These are phyloP conservation scores for Hylyphantes graminicola DNA, from an alignment of 1,140 invertebrate species.

Conservation along the genomic window DNA sequence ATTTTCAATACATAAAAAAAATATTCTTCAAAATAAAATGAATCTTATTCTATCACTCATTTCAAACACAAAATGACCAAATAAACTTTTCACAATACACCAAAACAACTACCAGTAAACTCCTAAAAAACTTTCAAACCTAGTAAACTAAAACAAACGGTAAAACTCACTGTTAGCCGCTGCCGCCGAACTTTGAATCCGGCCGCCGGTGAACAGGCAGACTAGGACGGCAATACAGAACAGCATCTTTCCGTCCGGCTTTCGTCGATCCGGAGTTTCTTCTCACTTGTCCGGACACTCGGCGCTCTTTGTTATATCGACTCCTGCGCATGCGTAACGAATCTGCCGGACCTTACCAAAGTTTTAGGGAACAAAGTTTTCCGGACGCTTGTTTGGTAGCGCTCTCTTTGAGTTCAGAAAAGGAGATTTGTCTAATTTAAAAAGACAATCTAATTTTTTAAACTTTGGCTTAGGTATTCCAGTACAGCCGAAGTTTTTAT, in stretches of 20 bases:
- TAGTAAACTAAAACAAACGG: too few species aligned
- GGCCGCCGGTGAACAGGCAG: neutral
- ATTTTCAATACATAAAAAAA: too few species aligned
- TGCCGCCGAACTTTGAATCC: neutral
- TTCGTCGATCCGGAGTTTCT: slow-evolving; percentile 18
- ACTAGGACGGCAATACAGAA: slow-evolving; percentile 37
- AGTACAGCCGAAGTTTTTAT: too few species aligned
- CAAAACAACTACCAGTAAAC: too few species aligned
- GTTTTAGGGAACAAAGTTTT: slow-evolving; percentile 47
- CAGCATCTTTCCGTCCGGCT: slow-evolving; percentile 41
- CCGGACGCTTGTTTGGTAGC: slow-evolving; percentile 10
- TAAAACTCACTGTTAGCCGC: slow-evolving; percentile 38
- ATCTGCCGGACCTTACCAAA: neutral
- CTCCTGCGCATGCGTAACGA: slow-evolving; percentile 28
- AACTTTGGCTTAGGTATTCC: neutral
- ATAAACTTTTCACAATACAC: too few species aligned
- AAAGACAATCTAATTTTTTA: neutral
- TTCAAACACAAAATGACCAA: too few species aligned
- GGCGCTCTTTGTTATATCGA: slow-evolving; percentile 34
- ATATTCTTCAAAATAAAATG: too few species aligned
- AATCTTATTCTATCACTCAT: too few species aligned
- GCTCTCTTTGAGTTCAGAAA: neutral
- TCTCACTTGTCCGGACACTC: slow-evolving; percentile 17
- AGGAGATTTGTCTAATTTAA: neutral
- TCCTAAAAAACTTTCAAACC: too few species aligned